Evolutionary conservation across 2,888 invertebrate genomes (phyloP).

Genomic region (Dioctria linearis): DNA sequence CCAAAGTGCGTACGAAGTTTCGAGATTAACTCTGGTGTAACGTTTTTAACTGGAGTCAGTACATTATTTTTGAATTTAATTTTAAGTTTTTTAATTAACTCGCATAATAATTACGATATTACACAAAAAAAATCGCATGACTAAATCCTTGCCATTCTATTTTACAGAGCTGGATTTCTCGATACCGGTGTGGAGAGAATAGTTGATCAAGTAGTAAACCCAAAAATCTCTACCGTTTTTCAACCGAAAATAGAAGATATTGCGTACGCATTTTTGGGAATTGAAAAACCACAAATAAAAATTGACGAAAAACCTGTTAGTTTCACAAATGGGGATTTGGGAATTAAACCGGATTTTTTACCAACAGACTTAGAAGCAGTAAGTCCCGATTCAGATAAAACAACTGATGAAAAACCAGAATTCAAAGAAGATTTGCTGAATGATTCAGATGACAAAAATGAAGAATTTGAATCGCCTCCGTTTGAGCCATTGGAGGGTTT

Average conservation of each 20-base stretch:
- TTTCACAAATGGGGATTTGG: conserved; percentile 65
- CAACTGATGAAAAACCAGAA: conserved; percentile 69
- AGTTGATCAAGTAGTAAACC: conserved; percentile 96
- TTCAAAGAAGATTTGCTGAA: conserved; percentile 66
- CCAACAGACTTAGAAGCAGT: conserved; percentile 87
- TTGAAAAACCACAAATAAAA: conserved; percentile 78
- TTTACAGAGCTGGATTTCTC: conserved; percentile 84
- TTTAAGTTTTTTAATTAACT: too few relatives aligned
- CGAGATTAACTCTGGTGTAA: too few relatives aligned
- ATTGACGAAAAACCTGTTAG: conserved; percentile 54
- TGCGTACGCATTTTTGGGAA: conserved; percentile 88
- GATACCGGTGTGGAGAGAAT: conserved; percentile 94
- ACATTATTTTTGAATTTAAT: too few relatives aligned
- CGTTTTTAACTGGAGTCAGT: too few relatives aligned
- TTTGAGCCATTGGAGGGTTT: conserved; percentile 76
- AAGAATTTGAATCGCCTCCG: conserved; percentile 77
- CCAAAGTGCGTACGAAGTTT: too few relatives aligned
- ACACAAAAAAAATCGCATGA: too few relatives aligned
- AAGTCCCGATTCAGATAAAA: conserved; percentile 84
- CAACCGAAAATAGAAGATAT: conserved; percentile 93
- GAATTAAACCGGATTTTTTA: conserved; percentile 74
- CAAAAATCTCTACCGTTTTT: conserved; percentile 90
- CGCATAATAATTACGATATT: too few relatives aligned
- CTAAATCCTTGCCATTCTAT: not conserved
- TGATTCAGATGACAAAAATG: conserved; percentile 64